Base-by-base conservation (phyloP, 2,113 vertebrate species). In the Charina bottae region DNA sequence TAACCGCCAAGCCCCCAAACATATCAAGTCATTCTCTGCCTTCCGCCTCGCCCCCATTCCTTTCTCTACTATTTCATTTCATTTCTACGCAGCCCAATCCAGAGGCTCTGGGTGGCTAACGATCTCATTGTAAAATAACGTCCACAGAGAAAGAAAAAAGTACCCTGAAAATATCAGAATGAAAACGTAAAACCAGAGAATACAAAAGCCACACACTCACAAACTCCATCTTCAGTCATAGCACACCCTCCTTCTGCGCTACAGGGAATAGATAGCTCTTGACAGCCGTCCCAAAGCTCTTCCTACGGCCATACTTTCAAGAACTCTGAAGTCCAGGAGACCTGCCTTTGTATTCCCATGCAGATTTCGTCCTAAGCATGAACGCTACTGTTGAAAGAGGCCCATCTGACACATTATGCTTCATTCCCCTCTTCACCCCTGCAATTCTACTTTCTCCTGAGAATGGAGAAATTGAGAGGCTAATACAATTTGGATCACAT, bases 351-450 rank as follows among this genome's bases (percentile, higher is more conserved):
- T 37, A 92, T 56, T 93, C 59, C n/a, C 2, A 72, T 1, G 28
- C 56, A 64, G 17, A 11, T 0, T 9, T 89, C 2, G 15, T 62
- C 1, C 17, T 28, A 3, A 12, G 68, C 83, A 21, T 60, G 12
- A 11, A 62, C 28, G 91, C 87, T 91, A 95, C 94, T 4, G 85
- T 56, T 85, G 91, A 91, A 90, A 93, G 92, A 28, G 12, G 92
- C 84, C 6, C 11, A 94, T n/a, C 68, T 54, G 83, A 26, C 26
- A 46, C 56, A 8, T 53, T 91, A 15, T 0, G n/a, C 19, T 64
- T 91, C 1, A 8, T 64, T 55, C 26, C 12, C 15, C 68, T 78
- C n/a, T n/a, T 78, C 60, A n/a, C 28, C 19, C 21, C 6, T 1
- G 0, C 56, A 62, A 91, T 90, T 95, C 62, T 56, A 0, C 91